A percentile compares a stretch with the other conserved stretches of the same genome.
phyloP scores from a whole-genome alignment of 1,140 invertebrate genomes.

The Pygmarrhopalites habei region DNA sequence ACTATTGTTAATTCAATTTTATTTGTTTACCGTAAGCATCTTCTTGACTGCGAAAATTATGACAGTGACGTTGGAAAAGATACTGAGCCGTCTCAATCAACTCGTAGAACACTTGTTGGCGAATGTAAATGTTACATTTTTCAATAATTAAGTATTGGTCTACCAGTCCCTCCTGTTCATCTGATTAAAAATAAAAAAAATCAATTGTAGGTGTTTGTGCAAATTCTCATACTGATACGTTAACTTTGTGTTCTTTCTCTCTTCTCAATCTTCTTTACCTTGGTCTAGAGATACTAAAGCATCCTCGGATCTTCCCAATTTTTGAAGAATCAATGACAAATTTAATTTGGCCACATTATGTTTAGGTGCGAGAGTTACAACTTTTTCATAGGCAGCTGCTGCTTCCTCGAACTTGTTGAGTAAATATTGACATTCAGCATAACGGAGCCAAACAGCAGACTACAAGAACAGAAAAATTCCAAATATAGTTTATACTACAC shows the following conservation, averaged over 20 bases:
- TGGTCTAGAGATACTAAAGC: conserved; percentile 62
- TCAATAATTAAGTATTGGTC: conserved; percentile 69
- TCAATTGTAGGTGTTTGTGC: too few species aligned
- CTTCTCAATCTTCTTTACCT: too few species aligned
- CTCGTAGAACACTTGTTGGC: conserved; percentile 55
- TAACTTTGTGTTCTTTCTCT: too few species aligned
- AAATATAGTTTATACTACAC: too few species aligned
- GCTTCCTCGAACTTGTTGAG: conserved; percentile 65
- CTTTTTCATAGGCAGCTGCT: conserved; percentile 68
- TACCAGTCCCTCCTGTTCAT: conserved; percentile 49
- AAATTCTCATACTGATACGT: too few species aligned
- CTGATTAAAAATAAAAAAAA: too few species aligned
- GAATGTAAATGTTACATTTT: conserved; percentile 64
- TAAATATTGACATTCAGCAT: conserved; percentile 75
- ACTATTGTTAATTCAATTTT: too few species aligned
- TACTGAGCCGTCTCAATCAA: conserved; percentile 66
- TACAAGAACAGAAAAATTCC: too few species aligned
- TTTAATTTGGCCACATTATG: conserved; percentile 74
- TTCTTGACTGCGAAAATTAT: conserved; percentile 57
- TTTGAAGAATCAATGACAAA: conserved; percentile 67
- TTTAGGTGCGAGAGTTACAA: conserved; percentile 70
- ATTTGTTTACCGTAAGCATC: conserved; percentile 49
- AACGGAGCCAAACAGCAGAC: too few species aligned
- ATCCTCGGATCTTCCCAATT: conserved; percentile 62
- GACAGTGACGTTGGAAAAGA: conserved; percentile 66